Base-by-base conservation (phyloP, 2,113 vertebrate genomes). In the Chroicocephalus ridibundus region DNA sequence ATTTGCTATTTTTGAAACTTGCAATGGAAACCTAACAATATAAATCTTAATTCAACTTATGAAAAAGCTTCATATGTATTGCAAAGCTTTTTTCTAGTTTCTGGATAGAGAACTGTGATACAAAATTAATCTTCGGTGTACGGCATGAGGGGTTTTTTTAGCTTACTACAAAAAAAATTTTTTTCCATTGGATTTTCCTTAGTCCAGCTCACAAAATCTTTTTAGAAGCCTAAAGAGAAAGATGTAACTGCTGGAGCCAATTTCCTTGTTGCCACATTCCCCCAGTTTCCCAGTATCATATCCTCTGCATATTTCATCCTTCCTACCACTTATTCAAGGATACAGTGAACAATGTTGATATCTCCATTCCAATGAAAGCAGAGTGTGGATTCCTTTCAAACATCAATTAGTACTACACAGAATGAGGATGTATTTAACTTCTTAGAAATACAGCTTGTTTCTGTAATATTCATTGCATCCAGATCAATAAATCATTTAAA, bases 401-500 rank as follows among this genome's bases (percentile, higher is more conserved):
- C 38, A 34, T 74, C 44, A 96, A 77, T 94, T 88, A 96, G 29
- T 51, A 44, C 74, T 97, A 78, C 95, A 85, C 88, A 95, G 85
- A 93, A 82, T 49, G 75, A 97, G 90, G 64, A 83, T 89, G 82
- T 93, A 77, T 95, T 96, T 97, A 96, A 96, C 94, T 95, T 96
- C 94, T 85, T 89, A 60, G 92, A 97, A 97, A 94, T 66, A 75
- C 88, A 95, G 81, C 76, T 93, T 84, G 60, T 96, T 97, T 96
- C 93, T 97, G 94, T 95, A 96, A 96, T 96, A 97, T 93, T 96
- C 93, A 85, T 94, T 94, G 93, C 88, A 88, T 90, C 82, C 86
- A 96, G 94, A 97, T 98, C 95, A 97, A 97, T 97, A 98, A 97
- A 98, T 98, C 97, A 96, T 94, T 97, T 87, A 91, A 97, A 95